These are phyloP conservation scores for Tor tambroides DNA, from an alignment of 2,113 vertebrate species.

Conservation along the genomic window DNA sequence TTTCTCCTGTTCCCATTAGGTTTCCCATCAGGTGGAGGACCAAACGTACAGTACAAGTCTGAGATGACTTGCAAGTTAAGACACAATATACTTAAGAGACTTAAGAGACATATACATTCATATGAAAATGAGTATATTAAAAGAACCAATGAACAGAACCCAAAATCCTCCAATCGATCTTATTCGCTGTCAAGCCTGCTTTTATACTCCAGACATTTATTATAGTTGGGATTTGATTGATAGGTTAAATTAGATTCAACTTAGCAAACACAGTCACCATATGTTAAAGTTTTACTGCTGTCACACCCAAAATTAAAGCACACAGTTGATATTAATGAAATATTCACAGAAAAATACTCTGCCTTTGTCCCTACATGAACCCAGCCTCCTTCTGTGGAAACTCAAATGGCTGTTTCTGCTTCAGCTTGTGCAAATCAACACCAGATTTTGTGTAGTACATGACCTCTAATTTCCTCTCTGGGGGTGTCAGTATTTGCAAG, in stretches of 20 bases:
- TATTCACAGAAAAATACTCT: constrained; percentile 1
- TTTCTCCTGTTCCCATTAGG: background rate
- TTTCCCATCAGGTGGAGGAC: background rate
- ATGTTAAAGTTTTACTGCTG: constrained; percentile 4
- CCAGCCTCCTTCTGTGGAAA: constrained; percentile 29
- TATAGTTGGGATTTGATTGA: background rate
- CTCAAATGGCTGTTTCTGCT: constrained; percentile 27
- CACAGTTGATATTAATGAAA: background rate
- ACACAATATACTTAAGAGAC: no score
- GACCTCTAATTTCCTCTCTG: constrained; percentile 34
- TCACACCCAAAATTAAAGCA: background rate
- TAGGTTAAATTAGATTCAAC: background rate
- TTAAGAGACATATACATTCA: background rate
- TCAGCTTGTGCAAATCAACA: constrained; percentile 34
- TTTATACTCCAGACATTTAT: background rate
- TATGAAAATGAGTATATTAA: background rate
- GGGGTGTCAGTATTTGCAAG: constrained; percentile 18
- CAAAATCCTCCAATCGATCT: background rate
- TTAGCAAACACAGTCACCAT: background rate
- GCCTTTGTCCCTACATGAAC: constrained; percentile 31
- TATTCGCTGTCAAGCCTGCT: background rate
- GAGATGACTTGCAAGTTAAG: background rate
- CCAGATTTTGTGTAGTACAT: constrained; percentile 25
- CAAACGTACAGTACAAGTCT: no score
- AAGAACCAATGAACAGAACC: background rate